These are phyloP conservation scores for Melanchra persicariae DNA, from an alignment of 2,888 invertebrate genomes.

Conservation along the genomic window DNA sequence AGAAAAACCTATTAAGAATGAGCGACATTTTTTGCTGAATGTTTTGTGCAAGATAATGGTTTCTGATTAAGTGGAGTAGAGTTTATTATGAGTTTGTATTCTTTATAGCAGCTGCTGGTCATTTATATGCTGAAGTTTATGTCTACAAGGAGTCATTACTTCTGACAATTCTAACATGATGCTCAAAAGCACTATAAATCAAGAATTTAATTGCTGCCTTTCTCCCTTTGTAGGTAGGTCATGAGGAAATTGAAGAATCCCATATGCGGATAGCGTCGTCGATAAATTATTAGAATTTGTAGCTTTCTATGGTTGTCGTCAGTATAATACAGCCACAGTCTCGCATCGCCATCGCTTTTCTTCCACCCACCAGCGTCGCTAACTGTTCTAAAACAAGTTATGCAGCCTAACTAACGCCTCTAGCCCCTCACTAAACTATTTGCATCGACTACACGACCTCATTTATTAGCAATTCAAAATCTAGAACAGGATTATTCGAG, in stretches of 20 bases:
- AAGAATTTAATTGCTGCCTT: neutral
- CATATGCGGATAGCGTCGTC: neutral
- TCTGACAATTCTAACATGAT: neutral
- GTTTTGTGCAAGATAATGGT: slow-evolving; percentile 57
- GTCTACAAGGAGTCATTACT: neutral
- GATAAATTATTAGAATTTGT: slow-evolving; percentile 29
- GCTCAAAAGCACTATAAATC: slow-evolving; percentile 2
- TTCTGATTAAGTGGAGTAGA: slow-evolving; percentile 48
- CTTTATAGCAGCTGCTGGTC: neutral
- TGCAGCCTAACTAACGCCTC: slow-evolving; percentile 37
- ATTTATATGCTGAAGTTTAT: neutral
- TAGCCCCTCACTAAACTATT: slow-evolving; percentile 63
- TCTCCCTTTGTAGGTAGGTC: neutral
- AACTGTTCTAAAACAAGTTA: slow-evolving; percentile 53
- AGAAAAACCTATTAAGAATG: slow-evolving; percentile 59
- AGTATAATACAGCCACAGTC: slow-evolving; percentile 9
- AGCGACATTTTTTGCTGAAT: slow-evolving; percentile 59
- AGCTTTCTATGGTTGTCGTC: slow-evolving; percentile 11
- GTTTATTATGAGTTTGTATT: slow-evolving; percentile 35
- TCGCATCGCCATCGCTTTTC: slow-evolving; percentile 19
- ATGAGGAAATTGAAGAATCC: slow-evolving; percentile 14
- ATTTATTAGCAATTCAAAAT: slow-evolving; percentile 68
- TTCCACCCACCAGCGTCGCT: slow-evolving; percentile 42
- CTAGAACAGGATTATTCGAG: slow-evolving; percentile 65
- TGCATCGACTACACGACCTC: slow-evolving; percentile 60